These are phyloP conservation scores for Elmis aenea DNA, from an alignment of 2,888 invertebrate species.

Conservation along the genomic window DNA sequence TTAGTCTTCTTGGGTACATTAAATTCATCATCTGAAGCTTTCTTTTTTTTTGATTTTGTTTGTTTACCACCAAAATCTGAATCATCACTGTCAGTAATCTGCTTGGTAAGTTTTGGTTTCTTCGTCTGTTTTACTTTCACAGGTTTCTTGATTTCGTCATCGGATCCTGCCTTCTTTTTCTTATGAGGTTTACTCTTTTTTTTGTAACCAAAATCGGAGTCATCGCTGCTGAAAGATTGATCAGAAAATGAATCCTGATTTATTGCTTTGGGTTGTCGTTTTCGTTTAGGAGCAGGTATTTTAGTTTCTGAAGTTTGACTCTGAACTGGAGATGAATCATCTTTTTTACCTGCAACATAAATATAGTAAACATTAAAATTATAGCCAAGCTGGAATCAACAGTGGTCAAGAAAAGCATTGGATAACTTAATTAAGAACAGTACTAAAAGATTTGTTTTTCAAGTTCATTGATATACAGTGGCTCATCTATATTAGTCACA, in stretches of 20 bases:
- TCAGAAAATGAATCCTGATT: too few relatives aligned
- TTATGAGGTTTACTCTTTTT: slow-evolving; percentile 14
- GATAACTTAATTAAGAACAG: too few relatives aligned
- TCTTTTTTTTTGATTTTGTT: too few relatives aligned
- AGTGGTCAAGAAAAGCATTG: too few relatives aligned
- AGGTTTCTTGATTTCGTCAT: slow-evolving; percentile 13
- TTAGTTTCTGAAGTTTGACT: background rate
- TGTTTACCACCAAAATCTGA: too few relatives aligned
- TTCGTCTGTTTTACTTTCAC: slow-evolving; percentile 23
- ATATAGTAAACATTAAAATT: too few relatives aligned
- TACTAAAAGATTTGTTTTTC: too few relatives aligned
- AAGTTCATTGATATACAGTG: too few relatives aligned
- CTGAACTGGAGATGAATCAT: background rate
- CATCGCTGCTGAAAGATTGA: slow-evolving; percentile 6
- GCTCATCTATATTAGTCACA: too few relatives aligned
- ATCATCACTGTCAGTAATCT: too few relatives aligned
- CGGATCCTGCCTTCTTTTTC: slow-evolving; percentile 34
- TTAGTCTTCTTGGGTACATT: background rate
- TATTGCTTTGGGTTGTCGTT: slow-evolving; percentile 3
- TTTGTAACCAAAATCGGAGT: slow-evolving; percentile 10
- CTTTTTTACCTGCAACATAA: slow-evolving; percentile 9
- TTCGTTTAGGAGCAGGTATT: slow-evolving; percentile 10
- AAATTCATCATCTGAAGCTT: background rate
- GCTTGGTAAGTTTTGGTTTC: too few relatives aligned
- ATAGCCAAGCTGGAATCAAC: too few relatives aligned